Conservation (phyloP, 2,888 invertebrate species). For the Neocrepidodera transversa region DNA sequence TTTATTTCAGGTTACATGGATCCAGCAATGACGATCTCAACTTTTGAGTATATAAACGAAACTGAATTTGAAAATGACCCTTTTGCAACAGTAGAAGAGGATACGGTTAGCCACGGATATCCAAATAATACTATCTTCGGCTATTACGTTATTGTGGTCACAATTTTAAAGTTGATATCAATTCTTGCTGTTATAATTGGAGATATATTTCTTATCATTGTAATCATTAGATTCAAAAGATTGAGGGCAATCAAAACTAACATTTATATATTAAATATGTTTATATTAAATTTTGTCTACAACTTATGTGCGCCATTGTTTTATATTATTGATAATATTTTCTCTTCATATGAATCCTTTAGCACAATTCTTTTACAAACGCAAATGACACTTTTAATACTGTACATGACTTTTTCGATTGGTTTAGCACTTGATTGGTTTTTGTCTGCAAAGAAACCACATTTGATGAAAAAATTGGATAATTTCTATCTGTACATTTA, state of each 20-base stretch:
- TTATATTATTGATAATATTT: slow-evolving; percentile 11
- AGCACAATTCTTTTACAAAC: slow-evolving; percentile 18
- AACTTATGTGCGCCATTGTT: slow-evolving; percentile 23
- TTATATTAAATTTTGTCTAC: slow-evolving; percentile 22
- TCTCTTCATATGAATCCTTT: slow-evolving; percentile 4
- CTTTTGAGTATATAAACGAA: slow-evolving; percentile 16
- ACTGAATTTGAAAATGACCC: slow-evolving; percentile 29
- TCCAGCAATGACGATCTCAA: neutral
- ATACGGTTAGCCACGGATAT: slow-evolving; percentile 1
- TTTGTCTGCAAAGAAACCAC: slow-evolving; percentile 18
- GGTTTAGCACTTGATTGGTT: slow-evolving; percentile 31
- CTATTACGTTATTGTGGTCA: slow-evolving; percentile 13
- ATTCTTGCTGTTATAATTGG: slow-evolving; percentile 21
- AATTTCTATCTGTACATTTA: slow-evolving; percentile 22
- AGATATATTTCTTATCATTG: slow-evolving; percentile 28
- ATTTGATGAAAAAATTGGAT: slow-evolving; percentile 12
- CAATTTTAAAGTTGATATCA: slow-evolving; percentile 21
- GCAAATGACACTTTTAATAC: slow-evolving; percentile 18
- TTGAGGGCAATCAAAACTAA: slow-evolving; percentile 20
- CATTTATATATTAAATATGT: slow-evolving; percentile 26
- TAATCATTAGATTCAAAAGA: slow-evolving; percentile 27
- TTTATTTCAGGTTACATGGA: neutral
- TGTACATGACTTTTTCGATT: slow-evolving; percentile 25
- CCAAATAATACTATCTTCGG: neutral
- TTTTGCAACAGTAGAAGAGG: slow-evolving; percentile 13